Conservation (phyloP, 2,113 vertebrate genomes). For the Progne subis region DNA sequence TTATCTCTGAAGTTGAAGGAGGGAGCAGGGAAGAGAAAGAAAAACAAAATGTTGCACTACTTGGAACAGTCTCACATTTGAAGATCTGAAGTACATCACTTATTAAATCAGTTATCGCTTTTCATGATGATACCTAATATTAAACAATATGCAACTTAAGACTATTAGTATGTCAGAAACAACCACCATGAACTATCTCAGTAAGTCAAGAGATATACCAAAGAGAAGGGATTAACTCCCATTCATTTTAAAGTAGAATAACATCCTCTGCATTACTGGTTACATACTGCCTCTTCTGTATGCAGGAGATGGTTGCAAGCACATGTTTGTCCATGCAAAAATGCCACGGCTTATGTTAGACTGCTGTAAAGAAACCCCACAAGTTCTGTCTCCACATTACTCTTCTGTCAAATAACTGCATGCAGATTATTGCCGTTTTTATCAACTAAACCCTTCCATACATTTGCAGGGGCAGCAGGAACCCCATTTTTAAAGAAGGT, state of each 20-base stretch:
- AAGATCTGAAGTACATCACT: background rate
- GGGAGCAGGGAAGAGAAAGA: slow-evolving; percentile 33
- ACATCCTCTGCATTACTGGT: background rate
- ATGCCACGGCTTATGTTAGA: background rate
- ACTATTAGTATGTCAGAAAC: background rate
- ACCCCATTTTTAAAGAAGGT: background rate
- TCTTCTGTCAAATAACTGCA: background rate
- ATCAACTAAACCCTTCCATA: background rate
- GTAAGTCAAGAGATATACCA: background rate
- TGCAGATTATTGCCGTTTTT: background rate
- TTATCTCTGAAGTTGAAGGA: slow-evolving; percentile 86
- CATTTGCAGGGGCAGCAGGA: background rate
- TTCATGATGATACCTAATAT: background rate
- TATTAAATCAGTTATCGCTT: background rate
- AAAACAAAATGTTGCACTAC: background rate
- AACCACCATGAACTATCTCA: background rate
- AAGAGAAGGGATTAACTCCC: background rate
- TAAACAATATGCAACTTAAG: background rate
- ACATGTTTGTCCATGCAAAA: background rate
- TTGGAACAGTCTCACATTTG: background rate
- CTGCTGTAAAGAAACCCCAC: background rate
- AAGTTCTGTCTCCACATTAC: background rate
- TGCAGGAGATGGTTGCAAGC: background rate
- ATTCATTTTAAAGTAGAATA: background rate
- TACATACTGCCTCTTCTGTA: background rate